Base-by-base conservation (phyloP, 2,888 invertebrate genomes). In the Erannis defoliaria region DNA sequence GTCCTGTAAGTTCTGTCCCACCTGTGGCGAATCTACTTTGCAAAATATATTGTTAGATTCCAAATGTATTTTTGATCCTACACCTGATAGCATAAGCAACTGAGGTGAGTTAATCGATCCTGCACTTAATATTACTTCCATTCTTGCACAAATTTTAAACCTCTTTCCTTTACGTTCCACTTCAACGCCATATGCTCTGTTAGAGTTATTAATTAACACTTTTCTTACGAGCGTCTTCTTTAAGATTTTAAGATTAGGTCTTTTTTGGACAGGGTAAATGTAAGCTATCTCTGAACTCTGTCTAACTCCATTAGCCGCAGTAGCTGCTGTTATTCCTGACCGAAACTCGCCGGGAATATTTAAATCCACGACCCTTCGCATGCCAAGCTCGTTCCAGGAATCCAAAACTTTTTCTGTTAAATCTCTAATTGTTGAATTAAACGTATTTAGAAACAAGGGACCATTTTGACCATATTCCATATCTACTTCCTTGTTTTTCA, bases 1-100 rank as follows among this genome's bases (percentile, higher is more conserved):
- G 65, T 94, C 94, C 71, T 94, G 93, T n/a, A 94, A 82, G 75
- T 94, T 93, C 64, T 85, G 72, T 0, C 94, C 94, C 0, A 94
- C 94, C 0, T 83, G 89, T 0, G 86, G 84, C 3, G 84, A 84
- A 68, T 94, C 79, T 16, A 86, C 75, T 43, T 88, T 66, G 0
- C 88, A 80, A 0, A 71, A 9, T 43, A 93, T 90, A 6, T 86
- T 82, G 8, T 86, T 81, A 1, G 82, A 72, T 12, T 65, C 40
- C 0, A 94, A 73, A 45, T 93, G 84, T 0, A 81, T 59, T 62
- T 74, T 80, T 46, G 92, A 89, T 0, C 94, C 94, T 2, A 94
- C 76, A 18, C 94, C 94, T 1, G 94, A 94, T 0, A 94, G 68
- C 85, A 93, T 87, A 1, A 94, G 72, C 6, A 94, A 68, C 54